Evolutionary conservation across 2,888 invertebrate genomes (phyloP).

Genomic region (Trypoxylon attenuatum): DNA sequence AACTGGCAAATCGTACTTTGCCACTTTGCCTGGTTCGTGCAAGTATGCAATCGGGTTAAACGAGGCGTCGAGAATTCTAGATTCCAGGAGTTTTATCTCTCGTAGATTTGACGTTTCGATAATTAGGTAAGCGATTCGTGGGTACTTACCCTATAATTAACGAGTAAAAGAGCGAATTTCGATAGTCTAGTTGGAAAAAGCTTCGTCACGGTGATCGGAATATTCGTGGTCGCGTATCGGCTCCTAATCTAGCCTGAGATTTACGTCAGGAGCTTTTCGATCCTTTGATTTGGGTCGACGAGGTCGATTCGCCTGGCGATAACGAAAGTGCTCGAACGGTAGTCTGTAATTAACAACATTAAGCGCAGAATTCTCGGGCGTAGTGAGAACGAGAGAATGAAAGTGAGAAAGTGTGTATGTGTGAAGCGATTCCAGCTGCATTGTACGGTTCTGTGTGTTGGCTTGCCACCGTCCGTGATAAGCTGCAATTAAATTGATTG

Average conservation of each 20-base stretch:
- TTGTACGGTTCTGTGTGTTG: constrained; percentile 48
- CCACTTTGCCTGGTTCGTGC: too few relatives aligned
- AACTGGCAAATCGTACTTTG: too few relatives aligned
- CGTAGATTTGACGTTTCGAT: constrained; percentile 61
- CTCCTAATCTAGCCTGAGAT: not conserved
- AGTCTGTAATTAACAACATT: constrained; percentile 65
- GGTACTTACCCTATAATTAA: constrained; percentile 25
- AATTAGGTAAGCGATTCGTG: constrained; percentile 51
- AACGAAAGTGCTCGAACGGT: constrained; percentile 65
- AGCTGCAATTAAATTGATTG: constrained; percentile 67
- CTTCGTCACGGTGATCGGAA: constrained; percentile 26
- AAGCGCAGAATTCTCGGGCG: constrained; percentile 44
- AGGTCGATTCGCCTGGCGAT: constrained; percentile 53
- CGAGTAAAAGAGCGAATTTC: constrained; percentile 20
- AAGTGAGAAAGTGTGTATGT: constrained; percentile 8
- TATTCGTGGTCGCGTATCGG: constrained; percentile 2
- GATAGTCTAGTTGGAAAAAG: constrained; percentile 13
- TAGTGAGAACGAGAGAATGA: not conserved
- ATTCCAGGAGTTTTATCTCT: not conserved
- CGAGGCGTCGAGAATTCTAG: not conserved
- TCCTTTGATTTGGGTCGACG: constrained; percentile 46
- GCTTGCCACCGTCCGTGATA: constrained; percentile 60
- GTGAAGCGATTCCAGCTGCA: too few relatives aligned
- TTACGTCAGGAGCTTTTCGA: constrained; percentile 20
- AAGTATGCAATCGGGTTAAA: too few relatives aligned